These are phyloP conservation scores for Cyprinodon variegatus DNA, from an alignment of 2,113 vertebrate genomes.

Conservation along the genomic window DNA sequence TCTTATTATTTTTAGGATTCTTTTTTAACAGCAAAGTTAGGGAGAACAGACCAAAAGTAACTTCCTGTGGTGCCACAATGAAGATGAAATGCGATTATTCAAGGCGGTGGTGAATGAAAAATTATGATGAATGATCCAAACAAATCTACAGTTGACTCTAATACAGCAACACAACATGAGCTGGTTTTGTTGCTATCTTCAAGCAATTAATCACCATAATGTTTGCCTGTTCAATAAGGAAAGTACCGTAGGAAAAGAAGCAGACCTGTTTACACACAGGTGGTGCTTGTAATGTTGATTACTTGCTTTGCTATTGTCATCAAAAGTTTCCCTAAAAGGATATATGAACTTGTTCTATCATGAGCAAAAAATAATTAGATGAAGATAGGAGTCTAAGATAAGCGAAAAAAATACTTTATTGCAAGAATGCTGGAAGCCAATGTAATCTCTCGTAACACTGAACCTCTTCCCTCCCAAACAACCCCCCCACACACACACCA, in stretches of 20 bases:
- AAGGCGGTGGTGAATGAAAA: constrained; percentile 23
- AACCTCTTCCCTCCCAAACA: background rate
- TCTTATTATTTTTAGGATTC: constrained; percentile 59
- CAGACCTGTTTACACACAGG: constrained; percentile 11
- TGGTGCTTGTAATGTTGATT: constrained; percentile 35
- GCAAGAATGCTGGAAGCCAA: constrained; percentile 11
- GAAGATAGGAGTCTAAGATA: constrained; percentile 10
- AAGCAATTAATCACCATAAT: constrained; percentile 69
- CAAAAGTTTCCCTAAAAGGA: constrained; percentile 28
- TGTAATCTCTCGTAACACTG: constrained; percentile 24
- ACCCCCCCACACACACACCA: background rate
- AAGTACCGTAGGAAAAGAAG: constrained; percentile 20
- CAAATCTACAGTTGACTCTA: constrained; percentile 47
- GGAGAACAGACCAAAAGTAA: constrained; percentile 35
- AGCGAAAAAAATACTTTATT: constrained; percentile 11
- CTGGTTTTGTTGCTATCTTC: constrained; percentile 3
- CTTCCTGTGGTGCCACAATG: constrained; percentile 27
- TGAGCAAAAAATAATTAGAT: background rate
- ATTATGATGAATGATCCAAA: constrained; percentile 67
- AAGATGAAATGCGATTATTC: constrained; percentile 49
- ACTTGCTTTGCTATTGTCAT: constrained; percentile 32
- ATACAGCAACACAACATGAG: constrained; percentile 32
- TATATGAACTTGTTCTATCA: constrained; percentile 1
- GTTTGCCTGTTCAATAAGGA: constrained; percentile 27
- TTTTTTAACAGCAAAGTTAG: constrained; percentile 47